Percentiles rank a stretch among this genome's conserved stretches.
Evolutionary conservation across 2,113 vertebrate genomes (phyloP).

Genomic region (Mesocricetus auratus): DNA sequence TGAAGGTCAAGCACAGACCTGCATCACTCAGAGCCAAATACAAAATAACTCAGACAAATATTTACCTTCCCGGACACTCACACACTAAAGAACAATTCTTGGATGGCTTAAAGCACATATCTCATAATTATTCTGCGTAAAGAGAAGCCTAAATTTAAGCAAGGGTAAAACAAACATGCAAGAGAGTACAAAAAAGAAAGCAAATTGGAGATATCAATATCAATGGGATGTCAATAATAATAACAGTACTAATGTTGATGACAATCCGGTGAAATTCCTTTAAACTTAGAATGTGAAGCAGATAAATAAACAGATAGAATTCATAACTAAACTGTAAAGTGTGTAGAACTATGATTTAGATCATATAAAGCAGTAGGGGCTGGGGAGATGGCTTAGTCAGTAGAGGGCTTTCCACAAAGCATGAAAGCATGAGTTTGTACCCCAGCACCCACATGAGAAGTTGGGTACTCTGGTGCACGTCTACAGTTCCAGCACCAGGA

Average conservation of each 20-base stretch:
- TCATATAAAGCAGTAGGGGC: neutral
- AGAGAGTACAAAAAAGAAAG: neutral
- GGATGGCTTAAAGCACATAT: neutral
- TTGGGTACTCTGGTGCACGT: neutral
- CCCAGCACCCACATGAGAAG: neutral
- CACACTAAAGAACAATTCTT: neutral
- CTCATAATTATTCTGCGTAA: neutral
- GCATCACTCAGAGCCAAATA: neutral
- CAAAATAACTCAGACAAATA: slow-evolving; percentile 5
- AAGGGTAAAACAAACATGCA: neutral
- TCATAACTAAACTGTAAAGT: slow-evolving; percentile 11
- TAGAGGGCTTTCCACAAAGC: neutral
- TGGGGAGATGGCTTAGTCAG: neutral
- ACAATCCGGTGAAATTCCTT: neutral
- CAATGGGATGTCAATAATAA: neutral
- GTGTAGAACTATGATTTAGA: neutral
- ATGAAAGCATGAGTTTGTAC: too few relatives aligned
- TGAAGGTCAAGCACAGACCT: slow-evolving; percentile 3
- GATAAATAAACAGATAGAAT: neutral
- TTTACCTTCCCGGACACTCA: neutral
- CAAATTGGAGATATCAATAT: neutral
- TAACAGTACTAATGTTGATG: neutral
- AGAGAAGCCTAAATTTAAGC: slow-evolving; percentile 16
- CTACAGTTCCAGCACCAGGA: neutral
- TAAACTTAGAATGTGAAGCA: neutral